phyloP scores from a whole-genome alignment of 2,888 invertebrate species.

The Eurois occulta region DNA sequence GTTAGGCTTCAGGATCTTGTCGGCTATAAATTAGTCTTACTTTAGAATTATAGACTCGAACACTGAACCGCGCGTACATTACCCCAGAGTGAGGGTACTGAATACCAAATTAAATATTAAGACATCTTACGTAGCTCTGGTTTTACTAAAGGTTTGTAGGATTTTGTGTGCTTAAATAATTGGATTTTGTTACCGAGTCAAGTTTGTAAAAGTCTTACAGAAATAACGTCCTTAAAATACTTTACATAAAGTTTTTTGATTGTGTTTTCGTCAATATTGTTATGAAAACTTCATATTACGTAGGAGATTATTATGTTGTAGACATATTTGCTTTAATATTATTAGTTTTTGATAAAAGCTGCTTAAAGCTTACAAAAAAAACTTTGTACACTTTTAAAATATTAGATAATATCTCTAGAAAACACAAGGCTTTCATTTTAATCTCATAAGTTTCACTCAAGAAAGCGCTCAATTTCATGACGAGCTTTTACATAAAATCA shows the following conservation, averaged over 20 bases:
- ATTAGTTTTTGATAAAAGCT: background rate
- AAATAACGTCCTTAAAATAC: background rate
- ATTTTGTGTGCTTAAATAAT: background rate
- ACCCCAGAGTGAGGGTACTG: slow-evolving; percentile 18
- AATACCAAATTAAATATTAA: slow-evolving; percentile 48
- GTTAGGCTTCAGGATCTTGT: slow-evolving; percentile 14
- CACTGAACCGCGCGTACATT: slow-evolving; percentile 32
- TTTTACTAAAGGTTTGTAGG: background rate
- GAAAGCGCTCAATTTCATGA: background rate
- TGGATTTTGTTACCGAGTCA: background rate
- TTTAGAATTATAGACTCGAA: slow-evolving; percentile 53
- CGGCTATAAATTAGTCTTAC: slow-evolving; percentile 57
- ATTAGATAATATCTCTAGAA: background rate
- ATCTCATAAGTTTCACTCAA: background rate
- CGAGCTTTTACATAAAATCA: slow-evolving; percentile 3
- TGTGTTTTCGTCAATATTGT: background rate
- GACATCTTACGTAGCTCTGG: slow-evolving; percentile 6
- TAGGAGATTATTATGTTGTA: background rate
- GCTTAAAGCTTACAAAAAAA: background rate
- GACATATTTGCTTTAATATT: background rate
- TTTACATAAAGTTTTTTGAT: background rate
- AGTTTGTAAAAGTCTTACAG: background rate
- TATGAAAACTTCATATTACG: background rate
- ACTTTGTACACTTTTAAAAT: background rate
- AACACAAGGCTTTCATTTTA: background rate